Base-by-base conservation (phyloP, 2,797 vertebrate species). In the Spondyliosoma cantharus region DNA sequence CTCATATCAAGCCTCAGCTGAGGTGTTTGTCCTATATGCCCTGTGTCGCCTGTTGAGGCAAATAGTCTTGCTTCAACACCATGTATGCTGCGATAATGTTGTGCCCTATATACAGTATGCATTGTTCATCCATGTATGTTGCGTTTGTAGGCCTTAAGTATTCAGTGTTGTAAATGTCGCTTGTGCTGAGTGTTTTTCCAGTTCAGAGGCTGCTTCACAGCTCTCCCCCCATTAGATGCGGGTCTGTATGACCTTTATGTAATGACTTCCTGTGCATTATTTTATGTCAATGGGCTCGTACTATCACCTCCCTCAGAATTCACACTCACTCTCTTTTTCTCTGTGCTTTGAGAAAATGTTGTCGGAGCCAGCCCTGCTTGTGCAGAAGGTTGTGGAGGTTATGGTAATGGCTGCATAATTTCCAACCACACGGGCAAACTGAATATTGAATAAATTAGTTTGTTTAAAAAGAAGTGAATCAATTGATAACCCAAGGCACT, bases 71-170 rank as follows among this genome's bases (percentile, higher is more conserved):
- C 11, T 53, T 75, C 16, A 48, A 61, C 65, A 56, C 65, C 6
- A 48, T 54, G 20, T 64, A 64, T 75, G 65, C 42, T 63, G 50
- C 62, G 49, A 74, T 73, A 32, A 62, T 63, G 20, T 58, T 43
- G 27, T 76, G 63, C 43, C 67, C 83, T 72, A 69, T 71, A 76
- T 87, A 37, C 37, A 37, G 37, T 37, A 45, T 81, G 76, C 77
- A 69, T 67, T 87, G 85, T 68, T 81, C 71, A 78, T 76, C 54
- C 63, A 74, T 83, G 80, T 85, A 64, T 81, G 81, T 46, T 53
- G 59, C 48, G 6, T 66, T 58, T 27, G 45, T 24, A 5, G 46
- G 45, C 48, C 16, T 48, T 42, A 25, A 79, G 59, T 62, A 48
- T 78, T 43, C 42, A 27, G 43, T 22, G 29, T 43, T 73, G 52